Conservation (phyloP, 2,888 invertebrate genomes). For the Zaprionus bogoriensis region DNA sequence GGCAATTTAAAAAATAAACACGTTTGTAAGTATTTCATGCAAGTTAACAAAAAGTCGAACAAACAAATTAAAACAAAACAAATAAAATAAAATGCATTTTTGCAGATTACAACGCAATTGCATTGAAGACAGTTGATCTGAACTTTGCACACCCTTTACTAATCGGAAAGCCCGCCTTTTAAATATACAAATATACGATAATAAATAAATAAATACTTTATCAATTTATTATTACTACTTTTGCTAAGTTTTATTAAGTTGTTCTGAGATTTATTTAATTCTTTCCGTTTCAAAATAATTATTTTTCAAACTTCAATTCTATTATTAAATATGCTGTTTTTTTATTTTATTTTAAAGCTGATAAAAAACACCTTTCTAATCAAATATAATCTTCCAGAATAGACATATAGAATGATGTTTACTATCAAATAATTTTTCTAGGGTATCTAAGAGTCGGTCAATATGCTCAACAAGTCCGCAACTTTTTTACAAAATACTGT, state of each 20-base stretch:
- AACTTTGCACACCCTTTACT: not conserved
- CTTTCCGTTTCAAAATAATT: too few relatives aligned
- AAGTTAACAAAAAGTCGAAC: conserved; percentile 5
- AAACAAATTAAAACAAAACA: conserved; percentile 57
- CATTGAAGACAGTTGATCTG: conserved; percentile 21
- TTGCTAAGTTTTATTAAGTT: too few relatives aligned
- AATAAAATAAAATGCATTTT: conserved; percentile 51
- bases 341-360: conserved; percentile 2
- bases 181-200: too few relatives aligned
- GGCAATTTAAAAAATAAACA: conserved; percentile 73
- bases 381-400: too few relatives aligned
- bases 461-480: not conserved
- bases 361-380: too few relatives aligned
- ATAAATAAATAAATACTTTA: too few relatives aligned
- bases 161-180: conserved; percentile 1
- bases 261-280: too few relatives aligned
- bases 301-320: too few relatives aligned
- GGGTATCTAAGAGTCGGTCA: not conserved
- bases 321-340: conserved; percentile 18
- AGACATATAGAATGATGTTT: too few relatives aligned
- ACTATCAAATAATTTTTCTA: too few relatives aligned
- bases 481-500: conserved; percentile 15
- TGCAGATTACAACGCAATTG: conserved; percentile 59
- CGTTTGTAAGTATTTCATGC: conserved; percentile 38
- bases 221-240: too few relatives aligned